phyloP scores from a whole-genome alignment of 2,113 vertebrate species.

The Phasianus colchicus region DNA sequence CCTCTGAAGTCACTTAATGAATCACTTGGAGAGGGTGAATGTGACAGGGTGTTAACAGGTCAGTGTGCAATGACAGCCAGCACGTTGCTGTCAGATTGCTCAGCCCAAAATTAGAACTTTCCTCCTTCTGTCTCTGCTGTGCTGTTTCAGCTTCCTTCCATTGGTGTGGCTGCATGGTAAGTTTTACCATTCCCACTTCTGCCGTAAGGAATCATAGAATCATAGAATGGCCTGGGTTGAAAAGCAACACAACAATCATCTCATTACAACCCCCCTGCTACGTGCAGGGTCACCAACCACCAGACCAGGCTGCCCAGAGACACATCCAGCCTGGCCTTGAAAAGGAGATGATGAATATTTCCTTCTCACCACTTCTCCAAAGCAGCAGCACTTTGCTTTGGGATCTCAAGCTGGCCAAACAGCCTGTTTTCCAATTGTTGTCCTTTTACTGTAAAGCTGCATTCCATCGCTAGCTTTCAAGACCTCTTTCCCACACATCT shows the following conservation, averaged over 20 bases:
- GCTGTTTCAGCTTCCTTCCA: background rate
- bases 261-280: no score
- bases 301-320: no score
- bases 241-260: no score
- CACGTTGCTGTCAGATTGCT: background rate
- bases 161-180: background rate
- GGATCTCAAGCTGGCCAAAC: background rate
- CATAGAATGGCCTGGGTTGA: no score
- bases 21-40: background rate
- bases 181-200: background rate
- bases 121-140: fast-evolving
- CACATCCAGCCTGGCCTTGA: no score
- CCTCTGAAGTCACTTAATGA: background rate
- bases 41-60: background rate
- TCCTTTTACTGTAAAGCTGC: background rate
- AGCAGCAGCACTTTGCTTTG: background rate
- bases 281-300: no score
- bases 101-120: background rate
- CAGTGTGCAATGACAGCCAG: background rate
- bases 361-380: background rate
- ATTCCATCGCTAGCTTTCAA: fast-evolving
- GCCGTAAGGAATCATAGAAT: background rate
- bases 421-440: background rate
- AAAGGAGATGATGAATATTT: background rate
- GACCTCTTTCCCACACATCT: background rate